Evolutionary conservation across 1,140 invertebrate genomes (phyloP).

Genomic region (Geopemphigus sp.): DNA sequence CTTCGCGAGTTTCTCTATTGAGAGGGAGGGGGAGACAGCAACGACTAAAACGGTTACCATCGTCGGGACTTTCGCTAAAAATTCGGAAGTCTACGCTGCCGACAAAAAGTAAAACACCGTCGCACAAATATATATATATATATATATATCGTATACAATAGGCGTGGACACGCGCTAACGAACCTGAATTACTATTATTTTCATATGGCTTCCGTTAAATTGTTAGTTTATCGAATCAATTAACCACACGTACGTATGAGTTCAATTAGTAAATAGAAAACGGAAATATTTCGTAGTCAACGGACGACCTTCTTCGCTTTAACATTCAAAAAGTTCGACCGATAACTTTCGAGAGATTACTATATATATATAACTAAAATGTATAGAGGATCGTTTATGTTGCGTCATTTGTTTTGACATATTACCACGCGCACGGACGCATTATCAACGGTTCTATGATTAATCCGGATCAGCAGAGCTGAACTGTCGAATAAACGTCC

Average conservation of each 20-base stretch:
- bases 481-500: background rate
- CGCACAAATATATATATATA: too few relatives aligned
- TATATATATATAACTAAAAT: background rate
- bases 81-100: too few relatives aligned
- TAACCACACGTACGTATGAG: too few relatives aligned
- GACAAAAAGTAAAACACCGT: too few relatives aligned
- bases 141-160: too few relatives aligned
- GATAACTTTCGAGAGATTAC: background rate
- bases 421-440: background rate
- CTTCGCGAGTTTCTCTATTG: too few relatives aligned
- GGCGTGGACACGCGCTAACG: too few relatives aligned
- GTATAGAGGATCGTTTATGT: background rate
- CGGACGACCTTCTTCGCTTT: background rate
- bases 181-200: constrained; percentile 2
- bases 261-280: background rate
- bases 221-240: too few relatives aligned
- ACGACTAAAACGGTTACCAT: too few relatives aligned
- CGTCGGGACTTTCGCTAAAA: too few relatives aligned
- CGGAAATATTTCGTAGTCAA: constrained; percentile 3
- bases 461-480: background rate
- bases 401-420: constrained; percentile 8
- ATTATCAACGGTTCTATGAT: background rate
- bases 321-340: constrained; percentile 29
- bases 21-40: too few relatives aligned
- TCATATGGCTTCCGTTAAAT: background rate